Percentiles rank a stretch among this genome's conserved stretches.
Evolutionary conservation across 2,113 vertebrate species (phyloP).

Genomic region (Chaenogobius annularis): DNA sequence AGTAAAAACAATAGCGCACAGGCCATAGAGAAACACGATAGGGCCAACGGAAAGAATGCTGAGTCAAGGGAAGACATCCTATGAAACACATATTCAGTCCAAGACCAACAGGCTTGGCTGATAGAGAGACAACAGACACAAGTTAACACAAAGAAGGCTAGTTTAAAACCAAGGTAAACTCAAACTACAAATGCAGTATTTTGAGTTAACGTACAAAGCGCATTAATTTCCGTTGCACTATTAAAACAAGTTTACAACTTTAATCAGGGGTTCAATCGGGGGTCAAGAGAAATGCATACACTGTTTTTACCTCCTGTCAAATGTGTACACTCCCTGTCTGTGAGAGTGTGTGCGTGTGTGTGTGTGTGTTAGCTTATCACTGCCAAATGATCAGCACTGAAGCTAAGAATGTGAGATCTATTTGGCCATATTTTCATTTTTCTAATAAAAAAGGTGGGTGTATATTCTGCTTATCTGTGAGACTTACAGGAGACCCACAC

Average conservation of each 20-base stretch:
- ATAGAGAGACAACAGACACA: not conserved
- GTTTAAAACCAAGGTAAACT: not conserved
- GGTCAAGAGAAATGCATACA: slow-evolving; percentile 44
- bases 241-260: slow-evolving; percentile 15
- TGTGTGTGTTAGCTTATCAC: slow-evolving; percentile 6
- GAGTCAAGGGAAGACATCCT: slow-evolving; percentile 34
- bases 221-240: not conserved
- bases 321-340: slow-evolving; percentile 21
- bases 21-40: slow-evolving; percentile 6
- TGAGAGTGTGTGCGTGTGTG: not conserved
- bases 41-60: slow-evolving; percentile 28
- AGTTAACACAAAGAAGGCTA: not conserved
- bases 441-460: not conserved
- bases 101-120: slow-evolving; percentile 25
- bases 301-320: slow-evolving; percentile 41
- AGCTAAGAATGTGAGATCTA: not conserved
- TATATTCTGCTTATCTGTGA: slow-evolving; percentile 11
- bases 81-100: slow-evolving; percentile 29
- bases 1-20: not conserved
- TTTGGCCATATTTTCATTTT: not conserved
- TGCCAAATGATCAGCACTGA: not conserved
- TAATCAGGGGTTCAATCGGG: slow-evolving; percentile 43
- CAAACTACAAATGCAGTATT: too few relatives aligned
- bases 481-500: not conserved
- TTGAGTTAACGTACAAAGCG: not conserved